Conservation (phyloP, 2,113 vertebrate genomes). For the Phyllopteryx taeniolatus region DNA sequence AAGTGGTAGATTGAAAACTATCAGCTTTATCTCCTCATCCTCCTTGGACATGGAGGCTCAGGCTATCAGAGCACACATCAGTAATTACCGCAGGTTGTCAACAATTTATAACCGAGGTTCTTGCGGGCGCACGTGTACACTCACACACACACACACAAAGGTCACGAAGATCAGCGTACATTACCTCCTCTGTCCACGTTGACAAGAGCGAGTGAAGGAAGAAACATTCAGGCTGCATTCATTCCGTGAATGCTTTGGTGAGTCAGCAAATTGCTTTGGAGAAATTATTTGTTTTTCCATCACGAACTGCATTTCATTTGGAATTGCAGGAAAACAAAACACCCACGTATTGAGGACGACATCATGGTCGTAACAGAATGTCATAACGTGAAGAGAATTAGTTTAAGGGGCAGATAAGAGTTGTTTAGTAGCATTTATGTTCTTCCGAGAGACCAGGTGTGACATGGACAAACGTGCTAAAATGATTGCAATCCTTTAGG, state of each 20-base stretch:
- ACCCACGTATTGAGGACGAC: neutral
- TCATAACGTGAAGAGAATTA: neutral
- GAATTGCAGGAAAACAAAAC: neutral
- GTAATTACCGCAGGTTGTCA: constrained; percentile 76
- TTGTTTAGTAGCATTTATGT: too few species aligned
- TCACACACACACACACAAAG: constrained; percentile 18
- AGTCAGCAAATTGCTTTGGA: constrained; percentile 46
- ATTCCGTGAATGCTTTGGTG: constrained; percentile 27
- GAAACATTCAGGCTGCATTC: constrained; percentile 11
- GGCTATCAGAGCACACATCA: constrained; percentile 68
- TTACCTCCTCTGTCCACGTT: constrained; percentile 43
- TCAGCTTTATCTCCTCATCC: constrained; percentile 60
- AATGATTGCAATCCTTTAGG: too few species aligned
- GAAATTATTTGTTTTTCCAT: neutral
- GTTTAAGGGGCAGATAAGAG: neutral
- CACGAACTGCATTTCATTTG: neutral
- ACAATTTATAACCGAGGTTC: constrained; percentile 59
- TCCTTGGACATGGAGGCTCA: constrained; percentile 29
- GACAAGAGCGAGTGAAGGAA: constrained; percentile 27
- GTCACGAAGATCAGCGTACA: constrained; percentile 35
- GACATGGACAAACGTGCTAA: too few species aligned
- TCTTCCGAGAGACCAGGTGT: too few species aligned
- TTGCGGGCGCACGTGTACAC: constrained; percentile 11
- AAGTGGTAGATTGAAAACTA: constrained; percentile 65
- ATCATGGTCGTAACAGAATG: neutral